Conservation (phyloP, 1,140 invertebrate species). For the Neelides sp. region DNA sequence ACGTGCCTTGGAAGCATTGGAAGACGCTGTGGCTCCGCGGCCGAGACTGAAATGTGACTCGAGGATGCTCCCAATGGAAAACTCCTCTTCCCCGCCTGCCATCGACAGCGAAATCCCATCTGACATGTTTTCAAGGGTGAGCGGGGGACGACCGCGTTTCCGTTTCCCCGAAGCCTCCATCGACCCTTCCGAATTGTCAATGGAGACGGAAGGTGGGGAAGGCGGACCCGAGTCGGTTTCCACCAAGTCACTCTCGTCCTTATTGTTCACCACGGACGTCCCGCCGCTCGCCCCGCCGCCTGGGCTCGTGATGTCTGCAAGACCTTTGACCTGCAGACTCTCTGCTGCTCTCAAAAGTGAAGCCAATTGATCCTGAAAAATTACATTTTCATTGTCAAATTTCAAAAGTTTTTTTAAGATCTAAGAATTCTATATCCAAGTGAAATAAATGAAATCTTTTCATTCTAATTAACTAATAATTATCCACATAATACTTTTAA, state of each 20-base stretch:
- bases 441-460: no score
- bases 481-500: no score
- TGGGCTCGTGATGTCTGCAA: constrained; percentile 42
- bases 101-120: neutral
- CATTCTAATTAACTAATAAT: no score
- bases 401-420: constrained; percentile 1
- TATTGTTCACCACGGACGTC: constrained; percentile 34
- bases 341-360: constrained; percentile 80
- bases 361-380: constrained; percentile 59
- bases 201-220: constrained; percentile 23
- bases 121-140: constrained; percentile 9
- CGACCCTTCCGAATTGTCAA: constrained; percentile 23
- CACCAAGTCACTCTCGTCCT: constrained; percentile 32
- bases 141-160: constrained; percentile 26
- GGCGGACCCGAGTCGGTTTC: constrained; percentile 23
- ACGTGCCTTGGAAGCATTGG: no score
- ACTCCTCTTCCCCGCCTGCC: constrained; percentile 18
- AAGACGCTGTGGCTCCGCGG: no score
- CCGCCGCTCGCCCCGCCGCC: constrained; percentile 19
- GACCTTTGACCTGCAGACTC: constrained; percentile 76
- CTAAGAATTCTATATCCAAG: no score
- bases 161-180: constrained; percentile 23
- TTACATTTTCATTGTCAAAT: no score
- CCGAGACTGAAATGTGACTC: constrained; percentile 29
- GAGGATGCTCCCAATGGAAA: constrained; percentile 24